phyloP scores from a whole-genome alignment of 2,888 invertebrate genomes.

The Prenolepis imparis region DNA sequence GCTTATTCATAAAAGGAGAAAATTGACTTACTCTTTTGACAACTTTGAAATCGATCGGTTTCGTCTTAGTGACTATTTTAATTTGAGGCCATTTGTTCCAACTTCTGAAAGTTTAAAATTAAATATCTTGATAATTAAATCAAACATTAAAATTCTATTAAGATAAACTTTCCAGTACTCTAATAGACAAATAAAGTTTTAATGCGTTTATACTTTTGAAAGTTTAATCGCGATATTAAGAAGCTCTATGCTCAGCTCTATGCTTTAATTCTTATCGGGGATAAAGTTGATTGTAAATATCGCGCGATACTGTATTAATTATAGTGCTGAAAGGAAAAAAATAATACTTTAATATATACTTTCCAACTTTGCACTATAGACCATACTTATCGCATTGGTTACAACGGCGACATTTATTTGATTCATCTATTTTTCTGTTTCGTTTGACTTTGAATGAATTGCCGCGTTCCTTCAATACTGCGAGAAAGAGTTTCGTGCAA shows the following conservation, averaged over 20 bases:
- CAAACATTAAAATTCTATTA: constrained; percentile 43
- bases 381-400: constrained; percentile 4
- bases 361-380: not conserved
- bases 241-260: constrained; percentile 24
- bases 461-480: constrained; percentile 46
- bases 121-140: constrained; percentile 44
- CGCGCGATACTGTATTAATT: not conserved
- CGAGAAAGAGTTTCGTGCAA: constrained; percentile 50
- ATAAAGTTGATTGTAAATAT: constrained; percentile 11
- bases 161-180: constrained; percentile 36
- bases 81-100: constrained; percentile 5
- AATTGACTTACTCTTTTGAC: constrained; percentile 10
- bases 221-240: constrained; percentile 42
- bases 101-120: constrained; percentile 36
- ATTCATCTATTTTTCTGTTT: constrained; percentile 42
- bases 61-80: constrained; percentile 31
- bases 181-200: constrained; percentile 51
- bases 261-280: constrained; percentile 20
- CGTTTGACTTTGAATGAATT: constrained; percentile 55
- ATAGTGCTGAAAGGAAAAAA: not conserved
- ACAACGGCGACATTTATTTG: constrained; percentile 22
- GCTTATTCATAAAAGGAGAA: not conserved
- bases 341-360: not conserved
- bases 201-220: constrained; percentile 27
- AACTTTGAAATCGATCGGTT: constrained; percentile 24